Conservation (phyloP, 2,113 vertebrate species). For the Bubalus kerabau region DNA sequence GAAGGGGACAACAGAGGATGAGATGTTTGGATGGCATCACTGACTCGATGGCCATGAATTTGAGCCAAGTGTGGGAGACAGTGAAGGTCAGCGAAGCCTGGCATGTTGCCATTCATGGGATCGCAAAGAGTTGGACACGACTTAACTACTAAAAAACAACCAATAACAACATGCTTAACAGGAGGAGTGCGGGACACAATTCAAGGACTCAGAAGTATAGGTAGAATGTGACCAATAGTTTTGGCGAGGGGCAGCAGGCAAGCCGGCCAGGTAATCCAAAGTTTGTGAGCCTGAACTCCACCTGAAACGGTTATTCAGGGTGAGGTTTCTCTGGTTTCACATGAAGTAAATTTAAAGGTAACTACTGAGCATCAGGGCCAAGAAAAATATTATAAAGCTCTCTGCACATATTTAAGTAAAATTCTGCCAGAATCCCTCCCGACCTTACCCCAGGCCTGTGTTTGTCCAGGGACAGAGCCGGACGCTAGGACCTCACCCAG, state of each 20-base stretch:
- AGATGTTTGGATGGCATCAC: neutral
- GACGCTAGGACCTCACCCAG: accelerated
- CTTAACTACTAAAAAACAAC: neutral
- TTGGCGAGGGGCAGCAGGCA: neutral
- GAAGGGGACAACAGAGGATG: neutral
- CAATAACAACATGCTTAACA: neutral
- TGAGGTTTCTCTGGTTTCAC: conserved; percentile 67
- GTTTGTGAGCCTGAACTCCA: neutral
- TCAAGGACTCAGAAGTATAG: neutral
- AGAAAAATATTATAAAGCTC: conserved; percentile 63
- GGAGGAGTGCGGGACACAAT: accelerated
- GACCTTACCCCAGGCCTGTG: neutral
- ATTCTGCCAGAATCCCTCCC: neutral
- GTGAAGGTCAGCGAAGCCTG: neutral
- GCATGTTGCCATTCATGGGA: neutral
- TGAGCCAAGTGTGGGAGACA: neutral
- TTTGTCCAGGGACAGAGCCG: neutral
- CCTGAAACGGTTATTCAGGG: conserved; percentile 34
- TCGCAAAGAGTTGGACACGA: accelerated
- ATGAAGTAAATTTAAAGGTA: conserved; percentile 60
- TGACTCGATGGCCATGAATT: neutral
- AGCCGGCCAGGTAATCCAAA: neutral
- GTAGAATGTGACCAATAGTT: neutral
- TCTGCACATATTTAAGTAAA: conserved; percentile 43
- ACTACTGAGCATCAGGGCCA: conserved; percentile 45